Percentiles rank a stretch among this genome's conserved stretches.
Evolutionary conservation across 2,113 vertebrate genomes (phyloP).

Genomic region (Cygnus buccinator): DNA sequence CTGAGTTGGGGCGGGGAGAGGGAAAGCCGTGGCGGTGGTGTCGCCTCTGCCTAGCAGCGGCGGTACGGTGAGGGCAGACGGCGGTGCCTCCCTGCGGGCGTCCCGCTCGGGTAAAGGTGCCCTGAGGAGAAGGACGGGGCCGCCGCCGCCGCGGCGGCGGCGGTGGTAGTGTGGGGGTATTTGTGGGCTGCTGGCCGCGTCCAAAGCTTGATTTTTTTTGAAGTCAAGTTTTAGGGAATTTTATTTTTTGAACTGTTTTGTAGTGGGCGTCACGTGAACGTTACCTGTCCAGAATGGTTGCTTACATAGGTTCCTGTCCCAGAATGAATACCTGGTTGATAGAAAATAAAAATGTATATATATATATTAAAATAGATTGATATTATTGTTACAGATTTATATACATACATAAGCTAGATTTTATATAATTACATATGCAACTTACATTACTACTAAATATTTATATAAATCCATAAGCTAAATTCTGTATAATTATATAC

Average conservation of each 20-base stretch:
- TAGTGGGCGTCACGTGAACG: not conserved
- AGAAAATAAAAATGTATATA: not conserved
- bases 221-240: not conserved
- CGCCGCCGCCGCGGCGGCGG: no score
- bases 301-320: not conserved
- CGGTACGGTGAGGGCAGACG: no score
- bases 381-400: no score
- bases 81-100: not conserved
- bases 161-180: no score
- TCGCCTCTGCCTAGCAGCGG: no score
- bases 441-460: no score
- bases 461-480: no score
- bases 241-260: not conserved
- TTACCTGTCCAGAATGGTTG: not conserved
- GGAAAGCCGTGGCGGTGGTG: not conserved
- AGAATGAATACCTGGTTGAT: not conserved
- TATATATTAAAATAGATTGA: no score
- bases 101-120: not conserved
- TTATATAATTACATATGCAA: no score
- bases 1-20: not conserved
- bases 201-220: not conserved
- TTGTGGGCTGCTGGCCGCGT: no score
- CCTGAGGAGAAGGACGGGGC: not conserved
- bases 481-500: rapidly evolving
- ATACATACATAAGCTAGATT: no score